phyloP scores from a whole-genome alignment of 2,113 vertebrate genomes.

The Todiramphus saurophagus region DNA sequence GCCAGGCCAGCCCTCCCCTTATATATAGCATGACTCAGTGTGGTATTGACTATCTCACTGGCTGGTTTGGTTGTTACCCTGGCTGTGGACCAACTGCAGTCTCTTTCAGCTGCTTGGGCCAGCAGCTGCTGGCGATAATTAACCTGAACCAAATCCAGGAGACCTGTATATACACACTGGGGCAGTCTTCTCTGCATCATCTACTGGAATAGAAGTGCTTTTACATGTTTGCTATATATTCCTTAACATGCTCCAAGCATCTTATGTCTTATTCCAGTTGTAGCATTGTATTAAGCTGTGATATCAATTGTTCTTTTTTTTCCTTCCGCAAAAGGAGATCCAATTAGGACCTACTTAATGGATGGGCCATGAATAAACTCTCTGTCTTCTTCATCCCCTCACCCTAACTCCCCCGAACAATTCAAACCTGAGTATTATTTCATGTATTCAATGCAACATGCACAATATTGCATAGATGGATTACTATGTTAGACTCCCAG shows the following conservation, averaged over 20 bases:
- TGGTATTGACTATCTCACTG: no score
- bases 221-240: background rate
- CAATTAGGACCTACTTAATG: background rate
- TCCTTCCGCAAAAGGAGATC: background rate
- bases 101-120: no score
- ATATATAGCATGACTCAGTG: no score
- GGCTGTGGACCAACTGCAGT: no score
- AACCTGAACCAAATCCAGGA: no score
- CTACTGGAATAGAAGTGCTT: background rate
- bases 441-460: fast-evolving
- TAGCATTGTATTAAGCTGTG: background rate
- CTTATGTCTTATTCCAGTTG: background rate
- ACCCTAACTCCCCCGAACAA: background rate
- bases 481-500: background rate
- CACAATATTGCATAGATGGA: background rate
- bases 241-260: background rate
- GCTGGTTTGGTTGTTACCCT: no score
- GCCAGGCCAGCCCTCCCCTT: no score
- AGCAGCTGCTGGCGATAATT: no score
- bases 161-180: background rate
- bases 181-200: background rate
- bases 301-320: background rate
- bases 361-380: background rate
- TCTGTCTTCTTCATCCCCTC: background rate
- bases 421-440: background rate